Base-by-base conservation (phyloP, 2,888 invertebrate species). In the Lacanobia wlatinum region DNA sequence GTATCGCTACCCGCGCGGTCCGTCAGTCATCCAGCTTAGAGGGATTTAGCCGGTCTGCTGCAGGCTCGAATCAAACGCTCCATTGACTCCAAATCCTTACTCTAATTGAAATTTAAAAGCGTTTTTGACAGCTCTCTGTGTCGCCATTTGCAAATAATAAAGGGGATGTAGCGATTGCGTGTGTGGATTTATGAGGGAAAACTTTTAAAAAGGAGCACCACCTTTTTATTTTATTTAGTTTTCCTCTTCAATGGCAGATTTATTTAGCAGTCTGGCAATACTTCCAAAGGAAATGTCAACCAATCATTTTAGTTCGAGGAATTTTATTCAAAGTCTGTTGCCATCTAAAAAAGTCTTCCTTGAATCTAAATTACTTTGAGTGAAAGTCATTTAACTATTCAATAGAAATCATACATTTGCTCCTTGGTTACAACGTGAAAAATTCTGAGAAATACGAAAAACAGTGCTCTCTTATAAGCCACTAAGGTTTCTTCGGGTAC, bases 51-150 rank as follows among this genome's bases (percentile, higher is more conserved):
- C 86, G 84, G 86, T 80, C 86, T 85, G 87, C 81, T 88, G 87
- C 87, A 87, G 87, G 84, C 84, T 87, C 86, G 89, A 89, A 90
- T 92, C 90, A 92, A 90, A 87, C 91, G 92, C 90, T 84, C 91
- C 91, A 91, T 92, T 91, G 92, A 84, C 83, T 84, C 69, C 84
- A 83, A 90, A 91, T 88, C 90, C 91, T 86, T 85, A 85, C 89
- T 88, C 91, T 91, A 92, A 92, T 92, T 92, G 92, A 91, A 91
- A 90, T 92, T 91, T 91, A 90, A 90, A 92, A 91, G 89, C 89
- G 84, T 90, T 92, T 92, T 91, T 90, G 91, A 92, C 92, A 91
- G 89, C 85, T 86, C 87, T 84, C 87, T 88, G 78, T 85, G 82
- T 80, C 78, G 84, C 87, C 87, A 87, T 88, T 89, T 85, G 87